Base-by-base conservation (phyloP, 2,797 vertebrate species). In the Gymnothorax reevesii region DNA sequence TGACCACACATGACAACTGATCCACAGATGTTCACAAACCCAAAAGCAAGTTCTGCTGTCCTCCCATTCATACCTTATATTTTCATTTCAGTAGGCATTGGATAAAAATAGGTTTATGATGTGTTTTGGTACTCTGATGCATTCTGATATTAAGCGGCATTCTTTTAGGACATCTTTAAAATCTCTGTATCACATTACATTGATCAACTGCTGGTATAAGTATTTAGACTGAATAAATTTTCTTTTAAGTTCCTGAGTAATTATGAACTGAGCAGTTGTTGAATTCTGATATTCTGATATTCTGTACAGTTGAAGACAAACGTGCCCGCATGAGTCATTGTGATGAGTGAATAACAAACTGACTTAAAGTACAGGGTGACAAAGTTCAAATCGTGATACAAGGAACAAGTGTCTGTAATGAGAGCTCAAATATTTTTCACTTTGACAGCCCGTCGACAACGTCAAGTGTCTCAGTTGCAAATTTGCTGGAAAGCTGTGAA, bases 331-430 rank as follows among this genome's bases (percentile, higher is more conserved):
- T 55, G 12, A 83, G 64, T 83, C 82, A 83, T 42, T 2, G 17
- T 42, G 17, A 62, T 10, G 64, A 64, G 3, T 33, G 27, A 12
- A 64, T 57, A 57, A 49, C 20, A 25, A 77, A 84, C 7, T 17
- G 57, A 60, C 69, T 66, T 64, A 80, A 75, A 79, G 62, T 1
- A 84, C 79, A 69, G 13, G 75, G 52, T 83, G 59, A 75, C 84
- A 88, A 88, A 87, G 42, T 87, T 87, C 86, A 90, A 79, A 57
- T 3, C 49, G 57, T 87, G 73, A 87, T 88, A 87, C 86, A 88
- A 82, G 85, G 69, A 87, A 25, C 69, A 86, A 82, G 86, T 85
- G 86, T 87, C 69, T 15, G 83, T 85, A 85, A 42, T 15, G 55
- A 83, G 57, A 84, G 84, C 75, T 84, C 83, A 88, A 79, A 83